Conservation (phyloP, 2,797 vertebrate genomes). For the Lindbergichthys nudifrons region DNA sequence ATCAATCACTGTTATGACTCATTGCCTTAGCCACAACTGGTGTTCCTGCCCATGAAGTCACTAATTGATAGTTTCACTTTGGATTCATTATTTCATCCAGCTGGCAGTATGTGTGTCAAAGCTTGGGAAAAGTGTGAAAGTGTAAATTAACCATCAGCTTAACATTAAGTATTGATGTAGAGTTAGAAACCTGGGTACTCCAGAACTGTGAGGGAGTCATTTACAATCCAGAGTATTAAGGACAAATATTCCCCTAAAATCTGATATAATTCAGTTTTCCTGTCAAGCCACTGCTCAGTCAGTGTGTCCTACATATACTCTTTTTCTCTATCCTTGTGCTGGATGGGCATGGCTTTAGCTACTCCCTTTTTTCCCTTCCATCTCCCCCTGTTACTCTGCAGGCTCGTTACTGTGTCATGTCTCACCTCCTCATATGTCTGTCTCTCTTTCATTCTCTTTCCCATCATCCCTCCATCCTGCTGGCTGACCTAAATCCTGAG, state of each 20-base stretch:
- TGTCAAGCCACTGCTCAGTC: conserved; percentile 8
- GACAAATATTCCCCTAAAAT: conserved; percentile 6
- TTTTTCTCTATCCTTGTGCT: conserved; percentile 5
- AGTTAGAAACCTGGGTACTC: conserved; percentile 6
- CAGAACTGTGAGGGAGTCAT: not conserved
- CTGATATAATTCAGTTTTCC: conserved; percentile 4
- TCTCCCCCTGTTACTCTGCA: conserved; percentile 34
- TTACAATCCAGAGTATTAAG: conserved; percentile 9
- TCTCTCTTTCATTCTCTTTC: conserved; percentile 67
- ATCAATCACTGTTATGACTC: conserved; percentile 19
- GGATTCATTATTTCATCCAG: conserved; percentile 4
- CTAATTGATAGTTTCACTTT: conserved; percentile 2
- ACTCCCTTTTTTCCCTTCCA: conserved; percentile 22
- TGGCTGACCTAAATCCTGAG: conserved; percentile 82
- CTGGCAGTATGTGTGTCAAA: conserved; percentile 4
- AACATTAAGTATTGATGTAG: conserved; percentile 12
- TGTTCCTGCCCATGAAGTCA: not conserved
- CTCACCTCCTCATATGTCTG: conserved; percentile 62
- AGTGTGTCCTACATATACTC: conserved; percentile 28
- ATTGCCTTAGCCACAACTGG: not conserved
- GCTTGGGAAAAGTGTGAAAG: not conserved
- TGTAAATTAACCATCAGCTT: conserved; percentile 5
- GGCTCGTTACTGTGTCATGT: conserved; percentile 46
- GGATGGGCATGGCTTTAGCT: conserved; percentile 39
- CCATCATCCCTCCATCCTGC: conserved; percentile 68